phyloP scores from a whole-genome alignment of 2,113 vertebrate species.

The Symphodus melops region DNA sequence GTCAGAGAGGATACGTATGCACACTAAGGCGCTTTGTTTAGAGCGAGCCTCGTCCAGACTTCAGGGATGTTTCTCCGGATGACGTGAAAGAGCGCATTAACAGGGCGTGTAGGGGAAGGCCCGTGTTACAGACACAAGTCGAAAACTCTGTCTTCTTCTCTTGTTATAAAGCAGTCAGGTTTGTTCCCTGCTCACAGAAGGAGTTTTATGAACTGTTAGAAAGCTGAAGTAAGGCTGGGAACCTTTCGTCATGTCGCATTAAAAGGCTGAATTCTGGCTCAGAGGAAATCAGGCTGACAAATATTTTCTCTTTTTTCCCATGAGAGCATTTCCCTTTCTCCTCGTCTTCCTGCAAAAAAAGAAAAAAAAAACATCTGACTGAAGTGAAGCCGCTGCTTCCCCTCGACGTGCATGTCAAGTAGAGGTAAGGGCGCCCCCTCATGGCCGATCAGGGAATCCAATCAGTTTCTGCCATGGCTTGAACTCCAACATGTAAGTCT shows the following conservation, averaged over 20 bases:
- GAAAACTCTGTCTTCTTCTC: constrained; percentile 35
- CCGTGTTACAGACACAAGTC: constrained; percentile 43
- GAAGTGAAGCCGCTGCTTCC: constrained; percentile 29
- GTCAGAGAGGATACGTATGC: constrained; percentile 36
- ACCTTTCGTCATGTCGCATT: constrained; percentile 39
- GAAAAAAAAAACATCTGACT: constrained; percentile 44
- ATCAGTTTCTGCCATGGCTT: too few relatives aligned
- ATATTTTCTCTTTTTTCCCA: constrained; percentile 41
- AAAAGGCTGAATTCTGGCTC: constrained; percentile 39
- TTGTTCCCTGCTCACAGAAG: constrained; percentile 2
- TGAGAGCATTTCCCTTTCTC: constrained; percentile 54
- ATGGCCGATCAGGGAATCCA: constrained; percentile 42
- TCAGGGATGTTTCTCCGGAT: constrained; percentile 55
- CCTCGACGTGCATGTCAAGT: constrained; percentile 20
- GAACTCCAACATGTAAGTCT: constrained; percentile 5
- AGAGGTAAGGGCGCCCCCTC: constrained; percentile 71
- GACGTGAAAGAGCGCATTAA: constrained; percentile 59
- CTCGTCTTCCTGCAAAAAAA: constrained; percentile 49
- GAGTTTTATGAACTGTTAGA: constrained; percentile 10
- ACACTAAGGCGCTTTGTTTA: constrained; percentile 65
- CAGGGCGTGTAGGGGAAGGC: constrained; percentile 60
- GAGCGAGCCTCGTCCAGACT: constrained; percentile 43
- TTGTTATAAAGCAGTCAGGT: constrained; percentile 4
- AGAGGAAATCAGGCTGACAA: constrained; percentile 52
- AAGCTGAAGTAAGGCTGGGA: constrained; percentile 22